phyloP scores from a whole-genome alignment of 2,888 invertebrate genomes.

The Adelognathus sp. region DNA sequence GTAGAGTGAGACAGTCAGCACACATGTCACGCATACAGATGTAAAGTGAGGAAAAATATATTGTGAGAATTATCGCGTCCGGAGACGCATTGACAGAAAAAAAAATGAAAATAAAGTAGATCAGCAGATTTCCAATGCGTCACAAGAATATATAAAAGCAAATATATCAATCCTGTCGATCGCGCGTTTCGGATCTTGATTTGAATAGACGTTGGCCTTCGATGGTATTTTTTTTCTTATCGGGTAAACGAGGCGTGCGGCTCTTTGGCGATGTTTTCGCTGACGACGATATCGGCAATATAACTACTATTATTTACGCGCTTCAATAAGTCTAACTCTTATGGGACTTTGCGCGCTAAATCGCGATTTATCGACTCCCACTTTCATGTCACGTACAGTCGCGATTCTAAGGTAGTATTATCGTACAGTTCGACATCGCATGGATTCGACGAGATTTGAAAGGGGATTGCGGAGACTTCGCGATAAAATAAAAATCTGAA shows the following conservation, averaged over 20 bases:
- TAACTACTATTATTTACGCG: not conserved
- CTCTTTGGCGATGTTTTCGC: not conserved
- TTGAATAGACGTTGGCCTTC: constrained; percentile 23
- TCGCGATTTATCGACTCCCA: too few relatives aligned
- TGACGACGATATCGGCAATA: not conserved
- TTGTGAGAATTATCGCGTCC: constrained; percentile 8
- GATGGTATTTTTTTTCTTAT: constrained; percentile 8
- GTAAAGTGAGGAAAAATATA: constrained; percentile 4
- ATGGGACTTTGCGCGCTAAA: too few relatives aligned
- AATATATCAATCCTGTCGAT: not conserved
- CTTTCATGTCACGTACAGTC: too few relatives aligned
- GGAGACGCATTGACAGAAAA: not conserved
- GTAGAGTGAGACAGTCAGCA: not conserved
- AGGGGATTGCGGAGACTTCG: too few relatives aligned
- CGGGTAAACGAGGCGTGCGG: not conserved
- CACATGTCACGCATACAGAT: not conserved
- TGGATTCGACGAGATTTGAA: too few relatives aligned
- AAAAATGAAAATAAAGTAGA: not conserved
- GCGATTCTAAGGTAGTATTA: too few relatives aligned
- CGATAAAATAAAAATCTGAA: too few relatives aligned
- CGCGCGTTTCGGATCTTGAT: constrained; percentile 4
- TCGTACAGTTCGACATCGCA: too few relatives aligned
- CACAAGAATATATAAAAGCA: not conserved
- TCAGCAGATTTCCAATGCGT: not conserved
- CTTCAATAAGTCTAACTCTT: not conserved